Evolutionary conservation across 2,888 invertebrate genomes (phyloP), one percentile per base, ranked within the genome.

Genomic region (Netelia melanura): DNA sequence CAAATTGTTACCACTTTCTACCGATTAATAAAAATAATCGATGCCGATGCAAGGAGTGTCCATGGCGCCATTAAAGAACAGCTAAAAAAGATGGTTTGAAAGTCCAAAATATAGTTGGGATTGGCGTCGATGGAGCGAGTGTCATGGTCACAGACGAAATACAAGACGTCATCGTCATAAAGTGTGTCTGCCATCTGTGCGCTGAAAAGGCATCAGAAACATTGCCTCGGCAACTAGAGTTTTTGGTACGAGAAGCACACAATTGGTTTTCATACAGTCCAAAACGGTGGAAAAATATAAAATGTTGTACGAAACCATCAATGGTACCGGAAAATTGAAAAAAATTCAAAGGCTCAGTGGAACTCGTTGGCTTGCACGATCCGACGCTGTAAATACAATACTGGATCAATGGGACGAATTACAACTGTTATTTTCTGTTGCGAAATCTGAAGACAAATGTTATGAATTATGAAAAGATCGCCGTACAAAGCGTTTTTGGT

Each of bases 341-440:
- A 88, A 85, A 75, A 71, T 80, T 52, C 75, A 62, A 58, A 77
- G 78, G 48, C 64, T 88, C 25, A 82, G 86, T 17, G 74, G 54
- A 25, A 78, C 58, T 43, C 87, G 88, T 65, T 89, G 88, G 71
- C 58, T 77, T 30, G 87, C 86, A 86, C 17, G 86, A 86, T 56
- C 86, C 85, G 3, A 85, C 72, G 89, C 89, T 80, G 74, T 89
- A 71, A 44, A 25, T 8, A 87, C 88, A 44, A 89, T 90, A 65
- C 83, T 88, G 25, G 86, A 90, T 14, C 90, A 91, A 64, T 90
- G 90, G 91, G 89, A 91, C 10, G 86, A 87, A 74, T 87, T 91
- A 43, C 83, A 90, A 78, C 74, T 89, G 21, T 86, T 88, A 38
- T 91, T 90, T 81, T 87, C 81, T 6, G 10, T 54, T 54, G 54